Evolutionary conservation across 2,797 vertebrate species (phyloP), one percentile per base, ranked within the genome.

Genomic region (Bovichtus variegatus): DNA sequence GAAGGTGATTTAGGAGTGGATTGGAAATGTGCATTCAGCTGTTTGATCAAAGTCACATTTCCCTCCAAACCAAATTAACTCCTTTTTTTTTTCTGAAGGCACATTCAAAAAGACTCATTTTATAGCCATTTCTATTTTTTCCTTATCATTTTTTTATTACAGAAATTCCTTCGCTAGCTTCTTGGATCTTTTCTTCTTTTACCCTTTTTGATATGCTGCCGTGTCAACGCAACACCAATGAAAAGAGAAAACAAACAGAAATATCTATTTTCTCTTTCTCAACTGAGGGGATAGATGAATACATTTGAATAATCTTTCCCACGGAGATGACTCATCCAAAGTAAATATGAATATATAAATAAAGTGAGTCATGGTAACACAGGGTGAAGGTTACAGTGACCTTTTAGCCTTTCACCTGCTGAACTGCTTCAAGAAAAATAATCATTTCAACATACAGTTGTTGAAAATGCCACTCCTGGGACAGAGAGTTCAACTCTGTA

Each of bases 11-110:
- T 67, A 76, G 57, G 41, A 86, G 78, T 69, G 66, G 76, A 75
- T 84, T 80, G 76, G 71, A 78, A 64, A 92, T 93, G 91, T 91
- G 84, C 87, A 91, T 93, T 89, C 85, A 91, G 88, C 81, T 82
- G 85, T 71, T 77, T 69, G 82, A 94, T 94, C 89, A 94, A 94
- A 93, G 87, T 92, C 86, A 78, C 82, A 78, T 81, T 89, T 89
- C 62, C 79, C 78, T 86, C 77, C 75, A 75, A 92, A 93, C 70
- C 77, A 91, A 93, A 93, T 91, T 81, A 92, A 87, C 71, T 43
- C 13, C 43, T 59, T 77, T 76, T 74, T 47, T 47, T 78, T 76
- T 80, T 87, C 19, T 4, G 18, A 49, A 74, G 66, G 60, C 70
- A 40, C 51, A 78, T 83, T 89, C 73, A 90, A 75, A 89, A 71